Percentiles rank a stretch among this genome's conserved stretches.
phyloP scores from a whole-genome alignment of 2,888 invertebrate genomes.

The Choristoneura rosaceana region DNA sequence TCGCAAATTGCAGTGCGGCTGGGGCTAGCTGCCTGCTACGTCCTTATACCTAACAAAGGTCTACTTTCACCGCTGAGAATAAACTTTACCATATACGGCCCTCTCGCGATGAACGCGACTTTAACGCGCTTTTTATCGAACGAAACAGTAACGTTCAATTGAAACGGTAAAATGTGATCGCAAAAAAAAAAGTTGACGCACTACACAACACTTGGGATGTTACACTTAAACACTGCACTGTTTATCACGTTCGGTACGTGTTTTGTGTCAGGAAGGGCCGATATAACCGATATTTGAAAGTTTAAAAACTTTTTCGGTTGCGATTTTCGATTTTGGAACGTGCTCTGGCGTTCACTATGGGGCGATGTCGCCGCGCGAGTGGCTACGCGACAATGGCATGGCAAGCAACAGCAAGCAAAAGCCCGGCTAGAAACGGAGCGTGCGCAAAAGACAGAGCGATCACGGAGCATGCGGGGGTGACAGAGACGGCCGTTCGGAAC shows the following conservation, averaged over 20 bases:
- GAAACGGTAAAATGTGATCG: slow-evolving; percentile 77
- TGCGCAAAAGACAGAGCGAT: slow-evolving; percentile 60
- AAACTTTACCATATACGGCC: slow-evolving; percentile 77
- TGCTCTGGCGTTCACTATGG: slow-evolving; percentile 57
- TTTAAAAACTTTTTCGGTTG: slow-evolving; percentile 78
- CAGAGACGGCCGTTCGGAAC: slow-evolving; percentile 57
- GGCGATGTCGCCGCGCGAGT: slow-evolving; percentile 74
- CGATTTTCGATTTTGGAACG: slow-evolving; percentile 58
- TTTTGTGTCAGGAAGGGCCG: slow-evolving; percentile 63
- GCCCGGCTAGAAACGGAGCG: slow-evolving; percentile 62
- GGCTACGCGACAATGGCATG: slow-evolving; percentile 45
- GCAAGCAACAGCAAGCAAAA: slow-evolving; percentile 52
- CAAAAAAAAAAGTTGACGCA: slow-evolving; percentile 69
- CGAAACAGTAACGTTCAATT: slow-evolving; percentile 82
- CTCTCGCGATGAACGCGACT: slow-evolving; percentile 73
- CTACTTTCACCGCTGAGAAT: slow-evolving; percentile 82
- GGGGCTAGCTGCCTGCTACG: slow-evolving; percentile 75
- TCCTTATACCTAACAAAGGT: slow-evolving; percentile 84
- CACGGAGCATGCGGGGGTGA: slow-evolving; percentile 48
- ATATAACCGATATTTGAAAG: slow-evolving; percentile 59
- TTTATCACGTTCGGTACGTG: slow-evolving; percentile 53
- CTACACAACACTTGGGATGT: slow-evolving; percentile 69
- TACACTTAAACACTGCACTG: slow-evolving; percentile 71
- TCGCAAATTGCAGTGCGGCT: slow-evolving; percentile 74
- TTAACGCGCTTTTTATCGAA: slow-evolving; percentile 77